Percentiles rank a stretch among this genome's conserved stretches.
phyloP scores from a whole-genome alignment of 2,888 invertebrate species.

The Pimpla rufipes region DNA sequence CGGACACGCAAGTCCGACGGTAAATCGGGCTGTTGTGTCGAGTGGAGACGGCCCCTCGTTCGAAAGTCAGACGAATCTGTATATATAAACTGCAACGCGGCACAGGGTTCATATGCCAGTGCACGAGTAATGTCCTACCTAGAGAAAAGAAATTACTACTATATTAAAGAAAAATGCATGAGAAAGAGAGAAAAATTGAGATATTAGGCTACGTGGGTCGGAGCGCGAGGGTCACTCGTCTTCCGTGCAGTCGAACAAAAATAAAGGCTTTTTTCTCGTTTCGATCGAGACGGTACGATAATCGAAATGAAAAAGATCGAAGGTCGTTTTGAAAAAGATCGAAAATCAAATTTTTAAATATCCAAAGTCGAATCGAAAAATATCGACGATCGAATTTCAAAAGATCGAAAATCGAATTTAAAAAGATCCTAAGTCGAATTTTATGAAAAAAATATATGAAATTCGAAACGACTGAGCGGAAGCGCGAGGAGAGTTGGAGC shows the following conservation, averaged over 20 bases:
- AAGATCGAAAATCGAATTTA: neutral
- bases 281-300: constrained; percentile 14
- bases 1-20: neutral
- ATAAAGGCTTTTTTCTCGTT: constrained; percentile 51
- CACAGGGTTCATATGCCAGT: constrained; percentile 78
- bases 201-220: constrained; percentile 62
- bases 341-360: no score
- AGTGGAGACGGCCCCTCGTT: constrained; percentile 54
- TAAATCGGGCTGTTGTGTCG: neutral
- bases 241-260: constrained; percentile 65
- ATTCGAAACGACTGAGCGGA: constrained; percentile 17
- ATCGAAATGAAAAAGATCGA: neutral
- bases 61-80: constrained; percentile 73
- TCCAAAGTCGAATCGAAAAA: no score
- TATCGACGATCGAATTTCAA: constrained; percentile 8
- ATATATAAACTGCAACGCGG: constrained; percentile 70
- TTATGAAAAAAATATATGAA: neutral
- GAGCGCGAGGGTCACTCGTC: constrained; percentile 65
- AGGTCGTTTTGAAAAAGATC: neutral
- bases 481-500: neutral
- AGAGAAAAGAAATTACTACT: constrained; percentile 73
- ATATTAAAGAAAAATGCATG: constrained; percentile 74
- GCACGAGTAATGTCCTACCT: constrained; percentile 77
- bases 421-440: neutral
- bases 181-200: constrained; percentile 68